Conservation (phyloP, 2,113 vertebrate species). For the Tympanuchus pallidicinctus region DNA sequence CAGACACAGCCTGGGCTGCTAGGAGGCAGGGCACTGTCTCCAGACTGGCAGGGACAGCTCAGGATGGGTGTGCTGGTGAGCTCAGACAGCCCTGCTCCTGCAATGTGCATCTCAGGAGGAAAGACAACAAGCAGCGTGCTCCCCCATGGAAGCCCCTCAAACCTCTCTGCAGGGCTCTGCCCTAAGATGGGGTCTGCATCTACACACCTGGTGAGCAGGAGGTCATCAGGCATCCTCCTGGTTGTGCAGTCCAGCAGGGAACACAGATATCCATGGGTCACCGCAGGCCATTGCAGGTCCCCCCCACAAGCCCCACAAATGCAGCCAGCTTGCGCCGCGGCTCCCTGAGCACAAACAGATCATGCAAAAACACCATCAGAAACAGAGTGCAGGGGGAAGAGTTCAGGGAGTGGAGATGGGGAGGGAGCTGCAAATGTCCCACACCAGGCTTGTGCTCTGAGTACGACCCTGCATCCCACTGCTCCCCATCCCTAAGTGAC, state of each 20-base stretch:
- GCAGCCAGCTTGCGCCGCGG: neutral
- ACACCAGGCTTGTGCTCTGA: fast-evolving
- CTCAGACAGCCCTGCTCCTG: neutral
- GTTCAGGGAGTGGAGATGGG: neutral
- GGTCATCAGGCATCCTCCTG: neutral
- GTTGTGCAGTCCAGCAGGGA: fast-evolving
- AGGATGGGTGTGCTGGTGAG: neutral
- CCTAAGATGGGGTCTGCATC: neutral
- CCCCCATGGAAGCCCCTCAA: neutral
- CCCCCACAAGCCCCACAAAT: neutral
- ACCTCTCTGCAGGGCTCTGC: neutral
- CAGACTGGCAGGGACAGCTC: no score
- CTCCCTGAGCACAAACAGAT: neutral
- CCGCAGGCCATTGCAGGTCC: fast-evolving
- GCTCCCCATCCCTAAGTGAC: neutral
- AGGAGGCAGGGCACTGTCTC: neutral
- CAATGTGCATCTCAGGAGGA: neutral
- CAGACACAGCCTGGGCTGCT: neutral
- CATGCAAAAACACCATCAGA: neutral
- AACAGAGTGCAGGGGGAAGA: neutral
- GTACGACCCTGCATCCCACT: fast-evolving
- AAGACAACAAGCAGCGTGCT: neutral
- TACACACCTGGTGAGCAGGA: neutral
- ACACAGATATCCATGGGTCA: fast-evolving
- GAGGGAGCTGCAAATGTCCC: neutral